Evolutionary conservation across 2,797 vertebrate genomes (phyloP).

Genomic region (Myotis myotis): DNA sequence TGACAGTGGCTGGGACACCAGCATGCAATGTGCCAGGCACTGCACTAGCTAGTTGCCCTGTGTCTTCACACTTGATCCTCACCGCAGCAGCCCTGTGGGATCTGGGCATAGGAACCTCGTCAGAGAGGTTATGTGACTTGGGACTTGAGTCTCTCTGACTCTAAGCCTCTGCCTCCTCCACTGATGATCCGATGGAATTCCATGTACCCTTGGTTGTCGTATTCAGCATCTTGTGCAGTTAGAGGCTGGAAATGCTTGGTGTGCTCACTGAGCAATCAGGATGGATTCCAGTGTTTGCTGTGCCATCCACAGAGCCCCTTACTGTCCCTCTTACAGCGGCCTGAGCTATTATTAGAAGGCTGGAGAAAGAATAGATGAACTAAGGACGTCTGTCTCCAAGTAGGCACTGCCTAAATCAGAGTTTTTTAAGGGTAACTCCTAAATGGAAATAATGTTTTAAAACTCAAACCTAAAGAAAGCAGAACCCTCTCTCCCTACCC

Average conservation of each 20-base stretch:
- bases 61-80: rapidly evolving
- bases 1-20: background rate
- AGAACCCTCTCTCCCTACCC: background rate
- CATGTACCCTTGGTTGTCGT: rapidly evolving
- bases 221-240: background rate
- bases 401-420: background rate
- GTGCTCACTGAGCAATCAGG: background rate
- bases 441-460: background rate
- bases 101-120: background rate
- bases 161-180: background rate
- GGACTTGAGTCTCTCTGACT: background rate
- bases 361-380: background rate
- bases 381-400: background rate
- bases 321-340: background rate
- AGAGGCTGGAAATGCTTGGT: background rate
- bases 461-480: background rate
- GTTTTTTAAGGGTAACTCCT: background rate
- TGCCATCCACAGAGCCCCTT: background rate
- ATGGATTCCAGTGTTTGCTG: rapidly evolving
- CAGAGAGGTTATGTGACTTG: background rate
- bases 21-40: background rate
- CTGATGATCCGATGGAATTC: background rate
- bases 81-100: background rate
- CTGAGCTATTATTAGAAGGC: background rate
- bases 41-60: background rate